Conservation (phyloP, 35 echinoderm and acorn worm species). For the Chiridota heheva region DNA sequence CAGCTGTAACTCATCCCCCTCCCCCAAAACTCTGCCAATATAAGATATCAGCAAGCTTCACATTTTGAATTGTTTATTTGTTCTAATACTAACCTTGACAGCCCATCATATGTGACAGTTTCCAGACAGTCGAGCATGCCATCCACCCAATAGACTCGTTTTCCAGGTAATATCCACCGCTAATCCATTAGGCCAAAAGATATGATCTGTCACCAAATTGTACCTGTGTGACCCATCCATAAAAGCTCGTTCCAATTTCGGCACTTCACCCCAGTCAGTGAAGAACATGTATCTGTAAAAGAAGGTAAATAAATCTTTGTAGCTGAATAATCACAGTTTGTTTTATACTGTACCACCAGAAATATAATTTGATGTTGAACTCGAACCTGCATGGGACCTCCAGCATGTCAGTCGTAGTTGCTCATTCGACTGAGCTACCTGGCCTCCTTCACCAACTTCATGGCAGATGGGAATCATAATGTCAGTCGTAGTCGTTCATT, state of each 20-base stretch:
- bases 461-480: too few relatives aligned
- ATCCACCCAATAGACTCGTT: conserved; percentile 80
- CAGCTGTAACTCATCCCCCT: too few relatives aligned
- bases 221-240: conserved; percentile 71
- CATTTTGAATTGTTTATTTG: too few relatives aligned
- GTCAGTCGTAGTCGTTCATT: too few relatives aligned
- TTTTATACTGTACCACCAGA: neutral
- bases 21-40: too few relatives aligned
- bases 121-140: conserved; percentile 53
- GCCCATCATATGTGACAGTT: conserved; percentile 72
- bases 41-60: too few relatives aligned
- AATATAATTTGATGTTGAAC: neutral
- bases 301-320: conserved; percentile 20
- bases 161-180: conserved; percentile 57
- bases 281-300: conserved; percentile 66
- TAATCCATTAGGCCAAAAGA: conserved; percentile 53
- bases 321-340: neutral
- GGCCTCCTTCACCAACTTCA: too few relatives aligned
- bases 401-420: too few relatives aligned
- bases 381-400: neutral
- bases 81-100: too few relatives aligned
- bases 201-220: conserved; percentile 31
- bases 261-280: neutral
- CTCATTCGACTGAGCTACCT: too few relatives aligned
- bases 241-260: conserved; percentile 47